phyloP scores from a whole-genome alignment of 2,888 invertebrate genomes.

The Rhimphoctona megacephalus region DNA sequence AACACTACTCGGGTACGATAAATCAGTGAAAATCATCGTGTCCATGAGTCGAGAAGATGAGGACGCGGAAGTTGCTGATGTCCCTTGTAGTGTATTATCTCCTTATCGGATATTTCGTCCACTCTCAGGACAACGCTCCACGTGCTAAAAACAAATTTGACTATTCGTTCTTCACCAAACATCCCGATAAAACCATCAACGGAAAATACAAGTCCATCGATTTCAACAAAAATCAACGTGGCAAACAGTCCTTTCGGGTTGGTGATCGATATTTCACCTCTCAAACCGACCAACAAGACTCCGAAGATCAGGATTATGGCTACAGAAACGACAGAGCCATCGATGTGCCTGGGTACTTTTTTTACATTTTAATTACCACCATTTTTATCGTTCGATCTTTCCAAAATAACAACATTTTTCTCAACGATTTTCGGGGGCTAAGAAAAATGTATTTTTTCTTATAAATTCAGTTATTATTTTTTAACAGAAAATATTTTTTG shows the following conservation, averaged over 20 bases:
- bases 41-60: constrained; percentile 80
- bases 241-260: constrained; percentile 9
- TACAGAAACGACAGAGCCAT: constrained; percentile 75
- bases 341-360: constrained; percentile 73
- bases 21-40: constrained; percentile 73
- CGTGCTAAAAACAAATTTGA: constrained; percentile 44
- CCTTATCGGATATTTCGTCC: constrained; percentile 60
- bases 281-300: neutral
- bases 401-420: neutral
- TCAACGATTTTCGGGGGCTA: too few relatives aligned
- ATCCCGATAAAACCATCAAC: constrained; percentile 68
- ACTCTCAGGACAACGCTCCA: constrained; percentile 64
- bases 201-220: constrained; percentile 69
- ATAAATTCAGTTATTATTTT: too few relatives aligned
- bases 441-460: too few relatives aligned
- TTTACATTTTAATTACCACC: constrained; percentile 12
- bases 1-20: constrained; percentile 56
- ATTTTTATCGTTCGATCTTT: neutral
- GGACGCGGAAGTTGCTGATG: constrained; percentile 75
- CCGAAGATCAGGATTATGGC: constrained; percentile 8
- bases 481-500: neutral
- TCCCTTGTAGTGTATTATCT: constrained; percentile 72
- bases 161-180: constrained; percentile 56
- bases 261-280: constrained; percentile 9
- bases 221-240: constrained; percentile 9